These are phyloP conservation scores for Chrysoperla carnea DNA, from an alignment of 1,140 invertebrate genomes.

Conservation along the genomic window DNA sequence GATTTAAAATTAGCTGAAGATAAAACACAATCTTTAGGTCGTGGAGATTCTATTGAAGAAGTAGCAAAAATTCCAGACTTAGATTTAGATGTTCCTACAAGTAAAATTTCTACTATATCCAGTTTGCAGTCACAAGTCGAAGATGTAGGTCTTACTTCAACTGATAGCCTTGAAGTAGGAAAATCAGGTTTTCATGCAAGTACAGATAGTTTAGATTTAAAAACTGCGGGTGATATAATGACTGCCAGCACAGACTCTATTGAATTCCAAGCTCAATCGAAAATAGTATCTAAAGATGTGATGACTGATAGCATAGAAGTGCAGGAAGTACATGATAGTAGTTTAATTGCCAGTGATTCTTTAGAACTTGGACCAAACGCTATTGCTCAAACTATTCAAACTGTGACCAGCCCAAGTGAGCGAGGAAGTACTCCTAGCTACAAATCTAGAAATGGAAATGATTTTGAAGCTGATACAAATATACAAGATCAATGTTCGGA, in stretches of 20 bases:
- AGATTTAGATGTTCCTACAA: slow-evolving; percentile 24
- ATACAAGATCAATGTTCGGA: slow-evolving; percentile 25
- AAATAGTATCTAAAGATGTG: slow-evolving; percentile 11
- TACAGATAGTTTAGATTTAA: slow-evolving; percentile 36
- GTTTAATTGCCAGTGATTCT: slow-evolving; percentile 26
- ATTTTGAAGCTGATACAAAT: slow-evolving; percentile 14
- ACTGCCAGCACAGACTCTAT: slow-evolving; percentile 43
- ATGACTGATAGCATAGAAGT: slow-evolving; percentile 31
- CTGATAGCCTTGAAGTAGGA: slow-evolving; percentile 40
- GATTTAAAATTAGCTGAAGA: slow-evolving; percentile 27
- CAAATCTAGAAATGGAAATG: slow-evolving; percentile 22
- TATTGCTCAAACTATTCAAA: slow-evolving; percentile 27
- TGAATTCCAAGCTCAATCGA: slow-evolving; percentile 26
- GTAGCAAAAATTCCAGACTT: slow-evolving; percentile 27
- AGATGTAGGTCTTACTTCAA: slow-evolving; percentile 37
- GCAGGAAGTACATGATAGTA: slow-evolving; percentile 16
- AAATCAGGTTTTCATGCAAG: slow-evolving; percentile 27
- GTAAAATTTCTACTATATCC: slow-evolving; percentile 11
- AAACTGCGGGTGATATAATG: slow-evolving; percentile 30
- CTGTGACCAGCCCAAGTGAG: slow-evolving; percentile 24
- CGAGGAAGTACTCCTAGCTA: slow-evolving; percentile 26
- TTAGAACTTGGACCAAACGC: slow-evolving; percentile 21
- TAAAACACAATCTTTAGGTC: slow-evolving; percentile 26
- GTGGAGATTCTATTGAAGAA: slow-evolving; percentile 29
- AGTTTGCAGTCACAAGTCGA: slow-evolving; percentile 17